Evolutionary conservation across 2,888 invertebrate genomes (phyloP), one percentile per base, ranked within the genome.

Genomic region (Lypha dubia): DNA sequence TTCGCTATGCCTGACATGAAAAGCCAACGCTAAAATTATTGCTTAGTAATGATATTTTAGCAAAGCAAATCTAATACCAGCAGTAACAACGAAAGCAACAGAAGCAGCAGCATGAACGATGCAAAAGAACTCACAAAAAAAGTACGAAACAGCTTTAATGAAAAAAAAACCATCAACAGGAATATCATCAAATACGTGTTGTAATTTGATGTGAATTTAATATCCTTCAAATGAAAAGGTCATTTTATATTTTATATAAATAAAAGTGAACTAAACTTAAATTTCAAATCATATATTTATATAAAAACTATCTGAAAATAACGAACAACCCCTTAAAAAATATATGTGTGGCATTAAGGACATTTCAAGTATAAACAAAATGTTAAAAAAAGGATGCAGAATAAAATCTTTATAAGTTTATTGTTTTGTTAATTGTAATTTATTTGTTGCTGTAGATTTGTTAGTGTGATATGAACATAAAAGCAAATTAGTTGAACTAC

Each of bases 21-120:
- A 20, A 56, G 4, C 7, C 63, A 73, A 8, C 46, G 24, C 56
- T 73, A 22, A 68, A 71, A 77, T 77, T 81, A 81, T 77, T 84
- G 84, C 84, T 81, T 81, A 56, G 84, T 84, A 84, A 84, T 77
- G 84, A 77, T 81, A 81, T 75, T 77, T 84, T 70, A 73, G 53
- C 74, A 77, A 77, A 80, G 74, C 74, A 80, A 84, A 81, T 81
- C 77, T 77, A 77, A 81, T 81, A 81, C 77, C 56, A 74, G 11
- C 53, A 70, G 28, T 24, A 62, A 15, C 56, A 81, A 80, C 38
- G 63, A 49, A 28, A 58, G 41, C 22, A 63, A n/a, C 11, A 62
- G 24, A 20, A 32, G 28, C 24, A 76, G n/a, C 63, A 62, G 58
- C 51, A 51, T 51, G 68, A 79, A 41, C 17, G 67, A 58, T 15